Percentiles rank a stretch among this genome's conserved stretches.
Evolutionary conservation across 2,797 vertebrate species (phyloP).

Genomic region (Spea hammondii): DNA sequence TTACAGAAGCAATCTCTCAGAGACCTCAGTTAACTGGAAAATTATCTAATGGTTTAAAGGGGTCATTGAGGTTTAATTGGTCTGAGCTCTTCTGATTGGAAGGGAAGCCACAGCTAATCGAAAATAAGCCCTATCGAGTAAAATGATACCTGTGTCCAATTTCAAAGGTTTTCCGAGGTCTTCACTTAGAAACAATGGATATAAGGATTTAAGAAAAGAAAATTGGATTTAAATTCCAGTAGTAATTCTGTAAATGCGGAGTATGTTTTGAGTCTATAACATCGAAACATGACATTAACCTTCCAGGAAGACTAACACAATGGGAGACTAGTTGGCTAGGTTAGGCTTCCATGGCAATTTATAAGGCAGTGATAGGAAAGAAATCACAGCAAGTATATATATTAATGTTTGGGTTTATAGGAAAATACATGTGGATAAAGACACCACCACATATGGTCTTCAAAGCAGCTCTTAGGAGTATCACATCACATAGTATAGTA

Average conservation of each 20-base stretch:
- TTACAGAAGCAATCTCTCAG: slow-evolving; percentile 24
- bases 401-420: too few relatives aligned
- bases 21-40: slow-evolving; percentile 46
- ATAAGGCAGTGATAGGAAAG: too few relatives aligned
- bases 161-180: slow-evolving; percentile 35
- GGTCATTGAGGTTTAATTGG: slow-evolving; percentile 48
- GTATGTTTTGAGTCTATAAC: slow-evolving; percentile 20
- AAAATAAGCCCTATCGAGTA: slow-evolving; percentile 50
- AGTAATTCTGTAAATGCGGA: slow-evolving; percentile 8
- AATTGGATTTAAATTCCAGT: slow-evolving; percentile 22
- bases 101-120: slow-evolving; percentile 44
- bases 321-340: too few relatives aligned
- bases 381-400: too few relatives aligned
- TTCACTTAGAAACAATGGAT: neutral
- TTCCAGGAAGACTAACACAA: neutral
- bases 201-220: slow-evolving; percentile 24
- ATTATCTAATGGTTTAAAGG: slow-evolving; percentile 48
- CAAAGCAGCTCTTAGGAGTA: too few relatives aligned
- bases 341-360: too few relatives aligned
- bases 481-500: too few relatives aligned
- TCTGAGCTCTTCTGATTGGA: slow-evolving; percentile 47
- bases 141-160: slow-evolving; percentile 49
- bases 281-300: slow-evolving; percentile 24
- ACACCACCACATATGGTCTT: too few relatives aligned
- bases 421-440: too few relatives aligned